Conservation (phyloP, 1,140 invertebrate genomes). For the Heliothis subflexa region DNA sequence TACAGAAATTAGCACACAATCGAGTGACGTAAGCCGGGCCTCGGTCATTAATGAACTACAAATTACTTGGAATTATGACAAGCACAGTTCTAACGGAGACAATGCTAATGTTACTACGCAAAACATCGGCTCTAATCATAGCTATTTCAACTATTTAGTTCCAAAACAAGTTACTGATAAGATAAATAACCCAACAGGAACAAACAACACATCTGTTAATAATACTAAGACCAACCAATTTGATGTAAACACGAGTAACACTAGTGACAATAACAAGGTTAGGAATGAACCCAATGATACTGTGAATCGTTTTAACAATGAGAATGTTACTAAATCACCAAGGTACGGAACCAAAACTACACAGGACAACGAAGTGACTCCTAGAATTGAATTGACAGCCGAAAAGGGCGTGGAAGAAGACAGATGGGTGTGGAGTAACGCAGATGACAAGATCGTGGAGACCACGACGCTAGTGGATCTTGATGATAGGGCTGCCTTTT, state of each 20-base stretch:
- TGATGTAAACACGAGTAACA: neutral
- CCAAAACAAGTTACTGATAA: neutral
- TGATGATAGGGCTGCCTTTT: conserved; percentile 10
- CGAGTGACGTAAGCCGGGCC: neutral
- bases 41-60: neutral
- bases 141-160: neutral
- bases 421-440: conserved; percentile 13
- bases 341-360: neutral
- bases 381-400: neutral
- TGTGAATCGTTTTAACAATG: neutral
- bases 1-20: neutral
- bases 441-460: neutral
- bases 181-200: neutral
- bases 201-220: neutral
- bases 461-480: neutral
- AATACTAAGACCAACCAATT: neutral
- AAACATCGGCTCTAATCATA: neutral
- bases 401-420: conserved; percentile 1
- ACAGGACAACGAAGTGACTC: conserved; percentile 14
- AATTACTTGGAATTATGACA: conserved; percentile 4
- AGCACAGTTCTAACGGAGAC: neutral
- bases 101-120: conserved; percentile 2
- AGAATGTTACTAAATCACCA: too few species aligned
- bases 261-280: neutral
- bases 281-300: too few species aligned